Conservation (phyloP, 2,797 vertebrate genomes). For the Synanceia verrucosa region DNA sequence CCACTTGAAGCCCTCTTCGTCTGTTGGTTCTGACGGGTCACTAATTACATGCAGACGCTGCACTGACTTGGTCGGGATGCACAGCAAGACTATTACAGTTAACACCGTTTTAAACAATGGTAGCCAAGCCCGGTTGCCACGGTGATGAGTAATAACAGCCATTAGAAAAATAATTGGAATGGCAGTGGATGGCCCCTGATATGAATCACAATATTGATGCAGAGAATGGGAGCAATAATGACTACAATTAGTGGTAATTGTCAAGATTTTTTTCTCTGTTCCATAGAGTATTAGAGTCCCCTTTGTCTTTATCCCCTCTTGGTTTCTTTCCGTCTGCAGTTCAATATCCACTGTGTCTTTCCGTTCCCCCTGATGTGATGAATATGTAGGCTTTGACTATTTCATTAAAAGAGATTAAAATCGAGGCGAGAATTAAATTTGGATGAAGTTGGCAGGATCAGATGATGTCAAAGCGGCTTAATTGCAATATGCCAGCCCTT, state of each 20-base stretch:
- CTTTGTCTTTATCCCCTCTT: conserved; percentile 69
- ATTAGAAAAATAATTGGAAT: conserved; percentile 84
- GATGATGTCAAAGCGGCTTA: conserved; percentile 67
- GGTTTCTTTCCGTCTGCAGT: conserved; percentile 51
- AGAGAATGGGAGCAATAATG: conserved; percentile 79
- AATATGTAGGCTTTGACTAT: conserved; percentile 67
- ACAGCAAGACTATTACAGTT: conserved; percentile 66
- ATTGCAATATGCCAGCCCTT: conserved; percentile 58
- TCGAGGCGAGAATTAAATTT: conserved; percentile 75
- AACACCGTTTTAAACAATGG: conserved; percentile 75
- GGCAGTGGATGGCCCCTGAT: conserved; percentile 75
- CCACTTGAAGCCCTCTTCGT: conserved; percentile 23
- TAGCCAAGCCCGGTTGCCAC: conserved; percentile 63
- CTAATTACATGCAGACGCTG: conserved; percentile 46
- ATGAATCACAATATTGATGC: conserved; percentile 86
- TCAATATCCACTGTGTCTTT: conserved; percentile 57
- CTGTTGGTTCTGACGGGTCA: conserved; percentile 49
- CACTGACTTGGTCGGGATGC: conserved; percentile 59
- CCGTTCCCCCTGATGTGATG: conserved; percentile 51
- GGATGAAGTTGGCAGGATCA: conserved; percentile 66
- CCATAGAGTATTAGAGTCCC: conserved; percentile 60
- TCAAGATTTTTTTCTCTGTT: conserved; percentile 63
- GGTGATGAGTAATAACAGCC: conserved; percentile 83
- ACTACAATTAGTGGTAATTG: conserved; percentile 82
- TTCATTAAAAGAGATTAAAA: conserved; percentile 80